phyloP scores from a whole-genome alignment of 35 echinoderm and acorn worm species.

The Amphiura filiformis region DNA sequence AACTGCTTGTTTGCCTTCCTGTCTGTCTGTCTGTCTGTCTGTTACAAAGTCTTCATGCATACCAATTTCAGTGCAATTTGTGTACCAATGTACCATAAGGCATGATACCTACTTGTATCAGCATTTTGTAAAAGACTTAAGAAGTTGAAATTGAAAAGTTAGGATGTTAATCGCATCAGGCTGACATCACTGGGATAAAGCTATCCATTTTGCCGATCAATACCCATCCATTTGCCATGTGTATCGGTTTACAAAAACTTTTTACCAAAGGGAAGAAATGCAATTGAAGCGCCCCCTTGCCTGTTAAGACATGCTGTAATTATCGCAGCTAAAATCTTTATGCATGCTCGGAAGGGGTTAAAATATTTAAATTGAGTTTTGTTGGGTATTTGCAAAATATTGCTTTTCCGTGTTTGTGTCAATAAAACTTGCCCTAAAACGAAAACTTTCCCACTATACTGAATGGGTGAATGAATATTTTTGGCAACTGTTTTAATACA shows the following conservation, averaged over 20 bases:
- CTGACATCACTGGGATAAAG: neutral
- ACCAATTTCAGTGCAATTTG: too few species aligned
- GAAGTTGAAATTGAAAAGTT: neutral
- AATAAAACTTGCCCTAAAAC: too few species aligned
- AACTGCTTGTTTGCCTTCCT: too few species aligned
- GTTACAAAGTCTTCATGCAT: too few species aligned
- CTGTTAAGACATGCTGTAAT: neutral
- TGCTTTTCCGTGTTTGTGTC: too few species aligned
- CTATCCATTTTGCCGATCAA: neutral
- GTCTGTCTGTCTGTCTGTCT: too few species aligned
- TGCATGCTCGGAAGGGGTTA: neutral
- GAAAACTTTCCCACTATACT: too few species aligned
- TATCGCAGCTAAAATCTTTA: neutral
- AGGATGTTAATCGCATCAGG: neutral
- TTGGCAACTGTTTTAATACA: too few species aligned
- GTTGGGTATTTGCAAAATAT: neutral
- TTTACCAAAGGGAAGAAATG: neutral
- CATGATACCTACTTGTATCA: too few species aligned
- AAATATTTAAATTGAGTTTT: neutral
- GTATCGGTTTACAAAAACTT: slow-evolving; percentile 5
- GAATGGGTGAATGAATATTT: too few species aligned
- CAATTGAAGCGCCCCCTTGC: neutral
- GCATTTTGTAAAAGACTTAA: too few species aligned
- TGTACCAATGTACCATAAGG: too few species aligned
- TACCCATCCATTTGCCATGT: neutral